Conservation (phyloP, 2,113 vertebrate species). For the Copsychus sechellarum region DNA sequence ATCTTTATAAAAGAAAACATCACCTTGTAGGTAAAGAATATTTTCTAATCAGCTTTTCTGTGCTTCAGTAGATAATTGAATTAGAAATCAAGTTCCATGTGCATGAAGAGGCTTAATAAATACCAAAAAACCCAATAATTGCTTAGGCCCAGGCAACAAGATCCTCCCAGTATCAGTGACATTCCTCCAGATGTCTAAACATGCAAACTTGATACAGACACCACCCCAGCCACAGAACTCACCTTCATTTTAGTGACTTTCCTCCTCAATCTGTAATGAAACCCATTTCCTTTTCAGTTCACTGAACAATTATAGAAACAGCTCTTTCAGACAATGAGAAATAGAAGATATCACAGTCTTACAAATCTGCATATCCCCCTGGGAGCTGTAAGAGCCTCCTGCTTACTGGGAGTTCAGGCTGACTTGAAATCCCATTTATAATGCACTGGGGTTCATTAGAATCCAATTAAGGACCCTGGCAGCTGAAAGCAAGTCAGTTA, state of each 20-base stretch:
- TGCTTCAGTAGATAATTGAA: background rate
- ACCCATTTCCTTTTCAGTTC: background rate
- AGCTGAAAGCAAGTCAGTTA: background rate
- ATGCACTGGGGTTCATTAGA: background rate
- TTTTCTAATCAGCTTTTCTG: background rate
- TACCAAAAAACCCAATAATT: background rate
- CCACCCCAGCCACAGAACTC: background rate
- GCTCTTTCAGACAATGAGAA: background rate
- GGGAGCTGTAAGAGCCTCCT: background rate
- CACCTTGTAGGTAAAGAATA: background rate
- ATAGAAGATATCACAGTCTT: background rate
- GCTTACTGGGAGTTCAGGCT: background rate
- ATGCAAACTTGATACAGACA: background rate
- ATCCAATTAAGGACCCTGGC: background rate
- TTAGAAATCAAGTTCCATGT: background rate
- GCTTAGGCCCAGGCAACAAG: background rate
- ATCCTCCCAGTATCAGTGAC: background rate
- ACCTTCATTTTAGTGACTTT: background rate
- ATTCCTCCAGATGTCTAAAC: background rate
- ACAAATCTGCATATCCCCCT: background rate
- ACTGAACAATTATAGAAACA: background rate
- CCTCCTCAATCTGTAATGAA: background rate
- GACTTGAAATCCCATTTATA: background rate
- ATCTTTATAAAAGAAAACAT: background rate
- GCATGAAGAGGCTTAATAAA: background rate